Base-by-base conservation (phyloP, 1,140 invertebrate species). In the Temnothorax nylanderi region DNA sequence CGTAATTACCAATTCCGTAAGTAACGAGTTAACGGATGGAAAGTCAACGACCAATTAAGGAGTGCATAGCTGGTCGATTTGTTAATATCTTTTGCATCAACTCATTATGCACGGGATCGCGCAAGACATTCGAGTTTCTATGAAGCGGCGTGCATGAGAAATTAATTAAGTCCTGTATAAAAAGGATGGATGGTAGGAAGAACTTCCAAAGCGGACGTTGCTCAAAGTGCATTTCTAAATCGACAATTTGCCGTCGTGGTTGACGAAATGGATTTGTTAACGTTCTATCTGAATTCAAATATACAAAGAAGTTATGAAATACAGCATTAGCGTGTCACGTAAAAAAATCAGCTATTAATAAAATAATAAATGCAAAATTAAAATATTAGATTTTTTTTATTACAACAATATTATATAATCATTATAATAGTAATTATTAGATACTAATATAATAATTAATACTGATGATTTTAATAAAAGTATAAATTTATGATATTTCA, bases 191-290 rank as follows among this genome's bases (percentile, higher is more conserved):
- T 64, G 44, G 34, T 90, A 89, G 37, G 64, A 69, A 85, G 75
- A 84, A 81, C 82, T 26, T 58, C 41, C 10, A 76, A 75, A 58
- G 82, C 88, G 90, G 87, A 89, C 82, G 82, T 91, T 91, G 82
- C 89, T 75, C 11, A 91, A 91, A 88, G 65, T 34, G 8, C 80
- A 67, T 91, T 91, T 67, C 77, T 85, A 86, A 90, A 90, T 90
- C 74, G 85, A 72, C 72, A 74, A 86, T 84, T 88, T 82, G 47
- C 85, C 81, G 51, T 88, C 51, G 44, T 34, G 41, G 67, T 32
- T 90, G 89, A 80, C 37, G 88, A 85, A 89, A 90, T 18, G 60
- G 37, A 85, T 85, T 90, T 56, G 41, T 67, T 81, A 71, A 56
- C 49, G 16, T 71, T 71, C 13, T 81, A 41, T 41, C 18, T 71